phyloP scores from a whole-genome alignment of 1,140 invertebrate species.

The Platyscapa corneri region DNA sequence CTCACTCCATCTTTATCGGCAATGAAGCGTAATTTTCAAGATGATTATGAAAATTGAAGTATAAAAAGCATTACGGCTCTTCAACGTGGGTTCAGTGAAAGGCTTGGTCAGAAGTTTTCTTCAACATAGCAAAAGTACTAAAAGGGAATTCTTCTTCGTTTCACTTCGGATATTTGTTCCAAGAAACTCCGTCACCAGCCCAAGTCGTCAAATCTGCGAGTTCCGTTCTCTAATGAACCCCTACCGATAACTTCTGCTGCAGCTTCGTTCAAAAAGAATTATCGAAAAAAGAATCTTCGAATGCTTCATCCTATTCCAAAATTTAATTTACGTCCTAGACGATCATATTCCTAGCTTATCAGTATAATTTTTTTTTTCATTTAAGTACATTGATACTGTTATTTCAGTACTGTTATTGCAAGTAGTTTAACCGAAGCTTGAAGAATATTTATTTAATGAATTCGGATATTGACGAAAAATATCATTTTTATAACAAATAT shows the following conservation, averaged over 20 bases:
- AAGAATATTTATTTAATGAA: no score
- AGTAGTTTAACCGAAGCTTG: no score
- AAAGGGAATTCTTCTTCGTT: conserved; percentile 30
- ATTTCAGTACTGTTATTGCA: no score
- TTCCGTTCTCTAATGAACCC: conserved; percentile 34
- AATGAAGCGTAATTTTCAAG: conserved; percentile 26
- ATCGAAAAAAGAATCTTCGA: conserved; percentile 1
- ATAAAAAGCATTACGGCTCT: neutral
- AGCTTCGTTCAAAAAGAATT: neutral
- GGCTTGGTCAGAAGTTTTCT: conserved; percentile 6
- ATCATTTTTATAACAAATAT: no score
- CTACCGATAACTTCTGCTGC: conserved; percentile 22
- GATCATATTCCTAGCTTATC: neutral
- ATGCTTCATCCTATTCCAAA: neutral
- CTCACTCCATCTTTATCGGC: neutral
- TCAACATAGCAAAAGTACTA: neutral
- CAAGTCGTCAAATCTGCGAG: conserved; percentile 39
- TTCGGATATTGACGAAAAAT: no score
- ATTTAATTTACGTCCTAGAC: neutral
- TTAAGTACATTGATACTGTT: neutral
- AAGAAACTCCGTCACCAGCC: conserved; percentile 12
- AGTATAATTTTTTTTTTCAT: neutral
- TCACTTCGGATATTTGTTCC: conserved; percentile 20
- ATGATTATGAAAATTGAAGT: conserved; percentile 46
- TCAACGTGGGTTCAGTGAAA: neutral